Percentiles rank a stretch among this genome's conserved stretches.
Evolutionary conservation across 2,888 invertebrate species (phyloP).

Genomic region (Idaea dimidiata): DNA sequence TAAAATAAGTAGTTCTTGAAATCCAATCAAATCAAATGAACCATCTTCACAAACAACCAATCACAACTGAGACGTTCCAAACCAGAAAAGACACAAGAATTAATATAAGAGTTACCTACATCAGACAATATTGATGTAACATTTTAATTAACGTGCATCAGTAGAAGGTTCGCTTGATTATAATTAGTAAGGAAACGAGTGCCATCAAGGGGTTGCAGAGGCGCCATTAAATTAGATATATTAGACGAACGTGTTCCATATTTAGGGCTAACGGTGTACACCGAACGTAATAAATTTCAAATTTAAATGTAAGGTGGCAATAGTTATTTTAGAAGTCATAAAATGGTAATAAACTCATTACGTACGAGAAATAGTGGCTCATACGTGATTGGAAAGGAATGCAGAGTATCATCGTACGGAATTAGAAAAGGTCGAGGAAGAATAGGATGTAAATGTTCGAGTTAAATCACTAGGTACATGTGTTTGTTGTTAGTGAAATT

Average conservation of each 20-base stretch:
- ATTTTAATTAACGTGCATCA: conserved; percentile 52
- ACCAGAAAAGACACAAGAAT: conserved; percentile 12
- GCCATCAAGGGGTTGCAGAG: conserved; percentile 43
- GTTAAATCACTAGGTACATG: background rate
- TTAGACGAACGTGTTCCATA: conserved; percentile 50
- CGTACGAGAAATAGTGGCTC: conserved; percentile 8
- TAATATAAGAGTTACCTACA: conserved; percentile 20
- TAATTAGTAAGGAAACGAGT: conserved; percentile 49
- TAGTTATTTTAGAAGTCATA: conserved; percentile 19
- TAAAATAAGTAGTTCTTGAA: background rate
- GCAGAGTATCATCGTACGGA: background rate
- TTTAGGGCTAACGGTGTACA: conserved; percentile 21
- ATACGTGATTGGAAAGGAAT: conserved; percentile 10
- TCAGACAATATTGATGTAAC: conserved; percentile 45
- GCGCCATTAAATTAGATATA: conserved; percentile 51
- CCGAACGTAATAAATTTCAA: conserved; percentile 25
- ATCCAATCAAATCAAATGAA: background rate
- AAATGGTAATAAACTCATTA: conserved; percentile 23
- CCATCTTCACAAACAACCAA: background rate
- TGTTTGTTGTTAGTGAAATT: background rate
- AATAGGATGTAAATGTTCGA: background rate
- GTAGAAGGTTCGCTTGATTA: conserved; percentile 49
- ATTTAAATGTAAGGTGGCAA: conserved; percentile 18
- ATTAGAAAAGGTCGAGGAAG: background rate
- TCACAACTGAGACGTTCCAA: background rate